A percentile compares a stretch with the other conserved stretches of the same genome.
Evolutionary conservation across 2,888 invertebrate genomes (phyloP).

Genomic region (Resseliella maxima): DNA sequence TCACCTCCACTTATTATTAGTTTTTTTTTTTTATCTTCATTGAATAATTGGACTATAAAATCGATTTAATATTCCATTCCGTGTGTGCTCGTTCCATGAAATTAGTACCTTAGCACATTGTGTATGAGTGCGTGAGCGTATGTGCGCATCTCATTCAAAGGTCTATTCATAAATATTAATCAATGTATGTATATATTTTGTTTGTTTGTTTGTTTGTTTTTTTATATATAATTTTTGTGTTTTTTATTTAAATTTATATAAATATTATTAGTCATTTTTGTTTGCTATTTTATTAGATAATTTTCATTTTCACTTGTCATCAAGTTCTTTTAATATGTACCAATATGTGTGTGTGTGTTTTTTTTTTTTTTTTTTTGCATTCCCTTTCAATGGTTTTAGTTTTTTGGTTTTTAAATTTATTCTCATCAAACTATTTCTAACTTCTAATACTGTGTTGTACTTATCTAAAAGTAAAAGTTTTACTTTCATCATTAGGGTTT

Average conservation of each 20-base stretch:
- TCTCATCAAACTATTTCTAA: constrained; percentile 23
- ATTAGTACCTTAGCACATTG: constrained; percentile 8
- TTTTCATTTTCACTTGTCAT: background rate
- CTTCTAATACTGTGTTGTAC: constrained; percentile 29
- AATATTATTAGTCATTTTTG: constrained; percentile 32
- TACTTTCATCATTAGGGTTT: background rate
- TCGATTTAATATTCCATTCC: constrained; percentile 29
- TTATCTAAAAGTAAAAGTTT: constrained; percentile 50
- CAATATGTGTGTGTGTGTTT: background rate
- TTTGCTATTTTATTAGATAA: constrained; percentile 50
- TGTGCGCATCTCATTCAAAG: constrained; percentile 28
- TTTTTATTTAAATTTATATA: background rate
- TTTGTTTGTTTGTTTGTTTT: background rate
- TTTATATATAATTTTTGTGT: constrained; percentile 1
- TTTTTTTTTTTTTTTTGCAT: background rate
- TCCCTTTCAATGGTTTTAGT: background rate
- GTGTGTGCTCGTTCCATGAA: background rate
- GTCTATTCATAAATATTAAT: constrained; percentile 33
- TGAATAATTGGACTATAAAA: constrained; percentile 51
- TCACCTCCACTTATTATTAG: background rate
- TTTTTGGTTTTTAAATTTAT: background rate
- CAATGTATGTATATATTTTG: constrained; percentile 15
- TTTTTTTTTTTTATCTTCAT: background rate
- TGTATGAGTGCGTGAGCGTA: constrained; percentile 14
- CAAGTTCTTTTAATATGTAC: constrained; percentile 21